Conservation (phyloP, 92 coral and sea anemone genomes). For the Epizoanthus scotinus region DNA sequence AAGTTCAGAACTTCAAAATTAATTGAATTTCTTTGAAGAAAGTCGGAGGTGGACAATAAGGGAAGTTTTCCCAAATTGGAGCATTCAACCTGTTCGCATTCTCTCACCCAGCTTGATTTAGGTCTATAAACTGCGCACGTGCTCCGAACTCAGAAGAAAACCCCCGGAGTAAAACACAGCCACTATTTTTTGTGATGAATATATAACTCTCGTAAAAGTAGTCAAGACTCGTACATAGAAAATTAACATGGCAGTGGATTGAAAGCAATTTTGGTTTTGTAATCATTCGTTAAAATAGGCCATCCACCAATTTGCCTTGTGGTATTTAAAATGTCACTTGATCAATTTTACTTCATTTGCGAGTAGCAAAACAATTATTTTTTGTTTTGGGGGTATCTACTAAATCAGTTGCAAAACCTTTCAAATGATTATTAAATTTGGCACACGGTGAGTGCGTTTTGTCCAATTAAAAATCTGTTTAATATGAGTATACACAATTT, state of each 20-base stretch:
- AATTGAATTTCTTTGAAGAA: slow-evolving; percentile 1
- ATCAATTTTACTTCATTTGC: slow-evolving; percentile 22
- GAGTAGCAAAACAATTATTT: slow-evolving; percentile 1
- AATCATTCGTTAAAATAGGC: slow-evolving; percentile 3
- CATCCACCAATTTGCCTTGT: background rate
- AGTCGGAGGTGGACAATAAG: slow-evolving; percentile 7
- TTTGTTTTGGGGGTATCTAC: slow-evolving; percentile 10
- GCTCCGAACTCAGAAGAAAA: background rate
- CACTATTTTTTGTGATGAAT: background rate
- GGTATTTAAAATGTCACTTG: slow-evolving; percentile 16
- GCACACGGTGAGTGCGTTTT: slow-evolving; percentile 66
- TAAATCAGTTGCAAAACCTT: slow-evolving; percentile 33
- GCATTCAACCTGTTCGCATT: background rate
- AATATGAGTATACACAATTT: slow-evolving; percentile 51
- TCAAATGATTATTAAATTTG: slow-evolving; percentile 37
- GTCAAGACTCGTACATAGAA: background rate
- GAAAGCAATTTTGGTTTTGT: background rate
- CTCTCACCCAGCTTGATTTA: background rate
- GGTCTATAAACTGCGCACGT: slow-evolving; percentile 3
- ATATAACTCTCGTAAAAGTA: background rate
- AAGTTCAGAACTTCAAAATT: slow-evolving; percentile 20
- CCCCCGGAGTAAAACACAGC: background rate
- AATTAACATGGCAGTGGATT: slow-evolving; percentile 5
- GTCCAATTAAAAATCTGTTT: slow-evolving; percentile 72
- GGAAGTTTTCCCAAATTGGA: background rate